A percentile compares a stretch with the other conserved stretches of the same genome.
Conservation (phyloP, 2,797 vertebrate species). For the Gymnocypris eckloni region DNA sequence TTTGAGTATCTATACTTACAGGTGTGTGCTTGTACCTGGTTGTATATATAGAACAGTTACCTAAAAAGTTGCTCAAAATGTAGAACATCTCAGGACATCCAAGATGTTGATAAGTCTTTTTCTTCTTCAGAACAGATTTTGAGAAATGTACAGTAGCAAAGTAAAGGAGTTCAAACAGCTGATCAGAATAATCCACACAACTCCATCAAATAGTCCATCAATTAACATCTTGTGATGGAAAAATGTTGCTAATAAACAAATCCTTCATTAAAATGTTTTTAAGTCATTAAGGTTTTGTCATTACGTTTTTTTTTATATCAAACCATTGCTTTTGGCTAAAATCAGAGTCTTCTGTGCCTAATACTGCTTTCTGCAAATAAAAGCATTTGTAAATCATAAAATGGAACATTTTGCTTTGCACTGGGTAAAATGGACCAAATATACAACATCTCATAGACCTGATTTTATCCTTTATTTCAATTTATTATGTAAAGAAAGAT, state of each 20-base stretch:
- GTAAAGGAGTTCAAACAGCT: not conserved
- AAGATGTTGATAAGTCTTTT: not conserved
- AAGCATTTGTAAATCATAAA: too few species aligned
- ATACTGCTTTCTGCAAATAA: not conserved
- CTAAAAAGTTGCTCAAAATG: not conserved
- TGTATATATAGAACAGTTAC: not conserved
- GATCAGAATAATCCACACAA: not conserved
- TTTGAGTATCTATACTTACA: constrained; percentile 96
- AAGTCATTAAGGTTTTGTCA: not conserved
- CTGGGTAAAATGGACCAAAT: too few species aligned
- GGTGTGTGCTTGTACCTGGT: constrained; percentile 71
- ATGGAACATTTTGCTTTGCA: too few species aligned
- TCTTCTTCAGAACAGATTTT: not conserved
- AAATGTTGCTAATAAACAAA: not conserved
- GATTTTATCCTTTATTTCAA: too few species aligned
- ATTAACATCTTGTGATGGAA: too few species aligned
- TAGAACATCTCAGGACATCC: not conserved
- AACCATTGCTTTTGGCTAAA: not conserved
- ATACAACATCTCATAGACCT: too few species aligned
- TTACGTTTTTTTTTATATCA: not conserved
- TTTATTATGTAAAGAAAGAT: too few species aligned
- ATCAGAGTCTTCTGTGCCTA: not conserved
- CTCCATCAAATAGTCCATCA: not conserved
- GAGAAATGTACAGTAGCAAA: too few species aligned
- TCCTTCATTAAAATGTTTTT: not conserved